Percentiles rank a stretch among this genome's conserved stretches.
Evolutionary conservation across 2,797 vertebrate genomes (phyloP).

Genomic region (Sebastes hopkinsi): DNA sequence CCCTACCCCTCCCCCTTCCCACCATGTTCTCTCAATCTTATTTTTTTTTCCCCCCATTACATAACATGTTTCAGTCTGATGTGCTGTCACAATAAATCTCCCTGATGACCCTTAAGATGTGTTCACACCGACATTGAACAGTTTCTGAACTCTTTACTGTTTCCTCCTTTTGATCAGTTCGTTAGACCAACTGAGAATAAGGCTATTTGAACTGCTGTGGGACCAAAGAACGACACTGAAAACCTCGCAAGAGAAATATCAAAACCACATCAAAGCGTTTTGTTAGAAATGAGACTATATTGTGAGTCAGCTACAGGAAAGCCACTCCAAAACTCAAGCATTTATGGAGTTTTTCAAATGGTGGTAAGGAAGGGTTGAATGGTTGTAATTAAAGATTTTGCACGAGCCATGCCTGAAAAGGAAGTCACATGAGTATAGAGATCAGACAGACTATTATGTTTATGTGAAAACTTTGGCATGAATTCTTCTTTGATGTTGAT

Average conservation of each 20-base stretch:
- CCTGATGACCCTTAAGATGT: conserved; percentile 1
- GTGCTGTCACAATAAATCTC: conserved; percentile 24
- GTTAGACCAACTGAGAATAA: conserved; percentile 34
- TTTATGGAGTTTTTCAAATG: not conserved
- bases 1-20: not conserved
- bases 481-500: not conserved
- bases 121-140: conserved; percentile 2
- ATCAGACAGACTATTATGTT: not conserved
- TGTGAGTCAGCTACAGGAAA: not conserved
- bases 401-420: not conserved
- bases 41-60: not conserved
- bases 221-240: not conserved
- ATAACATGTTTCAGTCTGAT: conserved; percentile 26
- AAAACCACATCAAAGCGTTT: conserved; percentile 16
- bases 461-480: not conserved
- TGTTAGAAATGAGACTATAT: conserved; percentile 6
- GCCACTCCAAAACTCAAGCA: not conserved
- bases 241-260: not conserved
- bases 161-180: conserved; percentile 33
- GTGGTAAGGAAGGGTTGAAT: not conserved
- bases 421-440: not conserved
- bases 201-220: not conserved
- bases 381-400: not conserved
- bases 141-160: conserved; percentile 14
- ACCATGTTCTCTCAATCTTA: not conserved